Base-by-base conservation (phyloP, 2,888 invertebrate genomes). In the Caenorhabditis sinica region DNA sequence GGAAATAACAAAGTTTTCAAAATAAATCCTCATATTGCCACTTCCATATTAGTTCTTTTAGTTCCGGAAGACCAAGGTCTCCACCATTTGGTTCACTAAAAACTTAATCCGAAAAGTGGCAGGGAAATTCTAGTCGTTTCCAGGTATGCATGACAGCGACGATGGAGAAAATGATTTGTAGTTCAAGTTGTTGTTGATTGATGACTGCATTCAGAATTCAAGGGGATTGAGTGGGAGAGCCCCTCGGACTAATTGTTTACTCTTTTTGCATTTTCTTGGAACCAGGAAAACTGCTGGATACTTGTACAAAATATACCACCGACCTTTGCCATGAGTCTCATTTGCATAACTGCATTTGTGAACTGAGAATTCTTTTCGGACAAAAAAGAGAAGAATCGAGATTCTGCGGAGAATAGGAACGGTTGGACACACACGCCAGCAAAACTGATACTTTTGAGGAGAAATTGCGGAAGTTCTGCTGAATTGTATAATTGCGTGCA, bases 21-120 rank as follows among this genome's bases (percentile, higher is more conserved):
- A 33, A 36, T 20, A 51, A 33, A 53, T 56, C 56, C 56, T 56
- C 56, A 28, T 13, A 15, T 56, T 28, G 28, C 56, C 28, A 45
- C 17, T 30, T 33, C 20, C 28, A 51, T 20, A 68, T 65, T 65
- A 65, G 63, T 63, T 63, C 13, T 20, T 43, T 65, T 49, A 51
- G 68, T 68, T 68, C 68, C 68, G 53, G 68, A 68, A 65, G 51
- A 53, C 68, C 68, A 68, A 68, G 68, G 56, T 43, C 56, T 58
- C 68, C 33, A n/a, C 49, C n/a, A 49, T 15, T 51, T 25, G 15
- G 51, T 53, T 45, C 28, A 68, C 65, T 45, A 68, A 56, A 63
- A 76, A 58, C 68, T 56, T 76, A 76, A 76, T 76, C 76, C 76
- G 76, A 76, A 76, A 76, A 76, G 58, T 76, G 68, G 74, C 28